Percentiles rank a stretch among this genome's conserved stretches.
phyloP scores from a whole-genome alignment of 2,113 vertebrate species.

The Daubentonia madagascariensis region DNA sequence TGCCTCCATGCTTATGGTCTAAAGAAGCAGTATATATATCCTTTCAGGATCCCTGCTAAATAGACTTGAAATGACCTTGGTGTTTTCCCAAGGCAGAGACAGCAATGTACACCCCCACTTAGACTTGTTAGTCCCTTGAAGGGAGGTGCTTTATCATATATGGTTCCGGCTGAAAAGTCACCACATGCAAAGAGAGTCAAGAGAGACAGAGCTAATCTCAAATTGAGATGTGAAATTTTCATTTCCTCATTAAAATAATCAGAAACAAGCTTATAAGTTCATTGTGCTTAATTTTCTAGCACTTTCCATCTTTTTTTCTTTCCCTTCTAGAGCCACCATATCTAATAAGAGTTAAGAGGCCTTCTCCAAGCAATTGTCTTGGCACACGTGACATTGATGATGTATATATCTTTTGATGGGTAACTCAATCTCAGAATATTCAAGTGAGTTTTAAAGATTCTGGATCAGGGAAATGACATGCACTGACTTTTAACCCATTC shows the following conservation, averaged over 20 bases:
- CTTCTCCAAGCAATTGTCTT: neutral
- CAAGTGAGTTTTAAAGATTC: neutral
- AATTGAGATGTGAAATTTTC: neutral
- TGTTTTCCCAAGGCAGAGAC: neutral
- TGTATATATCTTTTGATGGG: neutral
- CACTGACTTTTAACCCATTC: constrained; percentile 24
- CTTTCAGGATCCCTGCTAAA: neutral
- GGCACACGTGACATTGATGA: neutral
- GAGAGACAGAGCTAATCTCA: neutral
- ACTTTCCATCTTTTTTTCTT: neutral
- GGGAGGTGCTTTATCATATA: neutral
- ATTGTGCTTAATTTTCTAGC: neutral
- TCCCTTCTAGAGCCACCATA: neutral
- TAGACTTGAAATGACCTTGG: neutral
- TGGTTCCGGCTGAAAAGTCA: neutral
- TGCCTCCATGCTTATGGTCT: neutral
- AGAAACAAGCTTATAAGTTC: neutral
- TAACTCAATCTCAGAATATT: neutral
- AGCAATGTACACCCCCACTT: fast-evolving
- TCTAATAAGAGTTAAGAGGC: neutral
- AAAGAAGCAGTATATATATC: neutral
- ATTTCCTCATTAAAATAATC: neutral
- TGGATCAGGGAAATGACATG: neutral
- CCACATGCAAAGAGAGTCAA: neutral
- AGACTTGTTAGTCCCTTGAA: neutral